These are phyloP conservation scores for Gymnorhina tibicen DNA, from an alignment of 2,113 vertebrate species.

Conservation along the genomic window DNA sequence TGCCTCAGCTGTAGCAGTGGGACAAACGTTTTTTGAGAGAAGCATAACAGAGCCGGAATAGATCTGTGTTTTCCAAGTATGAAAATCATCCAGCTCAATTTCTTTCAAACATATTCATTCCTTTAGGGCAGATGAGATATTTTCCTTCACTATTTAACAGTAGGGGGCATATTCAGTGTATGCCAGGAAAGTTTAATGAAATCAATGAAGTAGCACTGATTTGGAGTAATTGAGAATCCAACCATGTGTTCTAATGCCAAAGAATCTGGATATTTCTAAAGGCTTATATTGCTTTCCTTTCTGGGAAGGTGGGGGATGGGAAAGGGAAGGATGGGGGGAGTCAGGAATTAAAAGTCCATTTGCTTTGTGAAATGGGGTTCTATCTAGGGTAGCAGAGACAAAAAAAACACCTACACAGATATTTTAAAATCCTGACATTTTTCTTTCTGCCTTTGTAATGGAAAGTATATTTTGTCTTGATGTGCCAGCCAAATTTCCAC, in stretches of 20 bases:
- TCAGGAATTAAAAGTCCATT: neutral
- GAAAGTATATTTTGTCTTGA: neutral
- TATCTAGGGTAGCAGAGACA: neutral
- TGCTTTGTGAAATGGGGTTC: neutral
- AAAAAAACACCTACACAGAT: neutral
- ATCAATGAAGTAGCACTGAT: slow-evolving; percentile 60
- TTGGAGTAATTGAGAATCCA: slow-evolving; percentile 51
- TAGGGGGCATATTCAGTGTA: slow-evolving; percentile 45
- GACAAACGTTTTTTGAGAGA: neutral
- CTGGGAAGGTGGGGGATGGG: neutral
- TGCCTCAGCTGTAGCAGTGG: neutral
- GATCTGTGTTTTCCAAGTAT: neutral
- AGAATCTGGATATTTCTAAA: slow-evolving; percentile 26
- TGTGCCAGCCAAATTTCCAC: neutral
- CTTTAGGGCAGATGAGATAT: neutral
- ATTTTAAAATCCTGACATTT: neutral
- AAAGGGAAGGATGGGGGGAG: fast-evolving
- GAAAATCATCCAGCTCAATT: slow-evolving; percentile 27
- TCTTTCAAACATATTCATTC: slow-evolving; percentile 1
- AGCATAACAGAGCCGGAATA: neutral
- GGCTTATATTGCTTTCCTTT: neutral
- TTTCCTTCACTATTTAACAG: slow-evolving; percentile 36
- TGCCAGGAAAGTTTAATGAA: slow-evolving; percentile 54
- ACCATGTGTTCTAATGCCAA: slow-evolving; percentile 46
- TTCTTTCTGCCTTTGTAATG: neutral